These are phyloP conservation scores for Yponomeuta evonymella DNA, from an alignment of 2,888 invertebrate genomes.

Conservation along the genomic window DNA sequence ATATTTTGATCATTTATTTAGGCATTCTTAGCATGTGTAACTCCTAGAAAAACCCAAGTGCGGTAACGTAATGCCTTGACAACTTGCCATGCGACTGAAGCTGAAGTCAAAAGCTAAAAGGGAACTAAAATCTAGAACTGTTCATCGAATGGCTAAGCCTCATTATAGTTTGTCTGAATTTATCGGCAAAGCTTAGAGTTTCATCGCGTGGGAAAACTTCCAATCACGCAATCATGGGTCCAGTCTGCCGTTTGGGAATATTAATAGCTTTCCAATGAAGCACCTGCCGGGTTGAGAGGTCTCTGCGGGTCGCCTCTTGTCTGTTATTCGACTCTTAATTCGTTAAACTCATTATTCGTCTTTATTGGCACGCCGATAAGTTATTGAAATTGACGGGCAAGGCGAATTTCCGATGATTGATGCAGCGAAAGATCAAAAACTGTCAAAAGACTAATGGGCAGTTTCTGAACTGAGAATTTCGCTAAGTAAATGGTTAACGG, in stretches of 20 bases:
- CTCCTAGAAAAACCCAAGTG: too few relatives aligned
- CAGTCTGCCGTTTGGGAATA: slow-evolving; percentile 28
- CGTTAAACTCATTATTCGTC: neutral
- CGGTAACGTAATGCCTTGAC: too few relatives aligned
- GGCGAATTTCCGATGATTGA: neutral
- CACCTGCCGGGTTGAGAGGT: slow-evolving; percentile 32
- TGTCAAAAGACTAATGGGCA: neutral
- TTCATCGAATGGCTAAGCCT: too few relatives aligned
- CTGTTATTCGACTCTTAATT: too few relatives aligned
- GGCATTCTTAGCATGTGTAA: too few relatives aligned
- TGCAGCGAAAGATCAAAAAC: neutral
- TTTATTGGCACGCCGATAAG: slow-evolving; percentile 12
- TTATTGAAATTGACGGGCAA: slow-evolving; percentile 6
- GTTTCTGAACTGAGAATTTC: too few relatives aligned
- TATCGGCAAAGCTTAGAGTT: neutral
- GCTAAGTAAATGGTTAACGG: too few relatives aligned
- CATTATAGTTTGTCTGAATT: too few relatives aligned
- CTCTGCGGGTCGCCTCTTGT: slow-evolving; percentile 29
- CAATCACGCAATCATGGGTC: slow-evolving; percentile 23
- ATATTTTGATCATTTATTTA: too few relatives aligned
- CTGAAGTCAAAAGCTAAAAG: too few relatives aligned
- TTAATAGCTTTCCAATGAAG: slow-evolving; percentile 42
- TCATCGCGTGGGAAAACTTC: slow-evolving; percentile 33
- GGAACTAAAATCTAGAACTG: too few relatives aligned
- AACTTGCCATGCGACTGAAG: too few relatives aligned